Evolutionary conservation across 2,113 vertebrate genomes (phyloP).

Genomic region (Podarcis cretensis): DNA sequence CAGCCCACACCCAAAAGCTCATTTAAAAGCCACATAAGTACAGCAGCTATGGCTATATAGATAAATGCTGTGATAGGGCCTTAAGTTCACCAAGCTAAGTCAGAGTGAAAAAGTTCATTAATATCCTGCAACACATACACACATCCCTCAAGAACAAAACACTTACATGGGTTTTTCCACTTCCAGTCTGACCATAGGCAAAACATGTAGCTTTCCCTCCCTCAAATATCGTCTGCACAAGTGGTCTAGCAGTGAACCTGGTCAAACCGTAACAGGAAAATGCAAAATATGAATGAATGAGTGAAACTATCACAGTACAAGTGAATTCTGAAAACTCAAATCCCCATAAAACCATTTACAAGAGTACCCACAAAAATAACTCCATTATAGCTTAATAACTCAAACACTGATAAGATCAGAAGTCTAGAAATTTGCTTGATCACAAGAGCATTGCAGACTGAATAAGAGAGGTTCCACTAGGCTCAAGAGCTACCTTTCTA

Average conservation of each 20-base stretch:
- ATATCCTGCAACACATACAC: neutral
- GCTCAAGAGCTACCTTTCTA: neutral
- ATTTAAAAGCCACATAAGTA: neutral
- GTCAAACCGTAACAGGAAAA: slow-evolving; percentile 16
- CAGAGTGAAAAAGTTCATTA: neutral
- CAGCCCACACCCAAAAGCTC: too few relatives aligned
- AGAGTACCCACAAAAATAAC: neutral
- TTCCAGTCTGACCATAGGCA: slow-evolving; percentile 96
- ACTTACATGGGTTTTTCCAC: slow-evolving; percentile 97
- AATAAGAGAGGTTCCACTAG: neutral
- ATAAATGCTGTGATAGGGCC: neutral
- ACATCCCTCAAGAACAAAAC: neutral
- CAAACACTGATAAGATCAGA: neutral
- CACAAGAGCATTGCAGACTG: neutral
- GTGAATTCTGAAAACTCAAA: neutral
- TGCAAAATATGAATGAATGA: neutral
- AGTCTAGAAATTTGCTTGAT: neutral
- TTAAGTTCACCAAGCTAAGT: neutral
- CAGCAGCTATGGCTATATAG: neutral
- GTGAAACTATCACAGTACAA: neutral
- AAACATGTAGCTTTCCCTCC: slow-evolving; percentile 95
- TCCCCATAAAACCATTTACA: neutral
- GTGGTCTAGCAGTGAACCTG: slow-evolving; percentile 93
- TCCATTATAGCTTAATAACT: neutral
- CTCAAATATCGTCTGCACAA: slow-evolving; percentile 92